A percentile compares a stretch with the other conserved stretches of the same genome.
These are phyloP conservation scores for Phasia obesa DNA, from an alignment of 2,888 invertebrate species.

Conservation along the genomic window DNA sequence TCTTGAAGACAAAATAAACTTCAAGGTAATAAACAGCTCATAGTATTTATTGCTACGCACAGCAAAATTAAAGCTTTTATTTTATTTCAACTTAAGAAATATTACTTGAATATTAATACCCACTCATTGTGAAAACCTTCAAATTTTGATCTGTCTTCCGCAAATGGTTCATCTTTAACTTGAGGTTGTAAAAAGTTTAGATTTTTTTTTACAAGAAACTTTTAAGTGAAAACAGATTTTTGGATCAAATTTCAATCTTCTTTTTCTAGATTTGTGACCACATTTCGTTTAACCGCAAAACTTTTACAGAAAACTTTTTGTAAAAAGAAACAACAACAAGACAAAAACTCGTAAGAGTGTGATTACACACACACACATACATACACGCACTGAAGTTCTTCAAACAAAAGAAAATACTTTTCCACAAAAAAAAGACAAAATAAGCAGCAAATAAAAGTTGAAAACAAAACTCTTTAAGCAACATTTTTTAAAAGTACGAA, in stretches of 20 bases:
- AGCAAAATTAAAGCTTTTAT: too few species aligned
- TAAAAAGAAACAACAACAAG: background rate
- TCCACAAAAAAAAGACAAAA: conserved; percentile 9
- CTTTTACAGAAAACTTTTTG: conserved; percentile 58
- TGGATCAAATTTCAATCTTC: conserved; percentile 57
- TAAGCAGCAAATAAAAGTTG: conserved; percentile 17
- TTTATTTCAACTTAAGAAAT: too few species aligned
- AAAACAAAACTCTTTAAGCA: conserved; percentile 43
- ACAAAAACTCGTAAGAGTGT: background rate
- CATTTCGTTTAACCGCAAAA: conserved; percentile 67
- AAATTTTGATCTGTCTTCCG: background rate
- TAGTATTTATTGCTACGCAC: too few species aligned
- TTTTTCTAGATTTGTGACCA: conserved; percentile 53
- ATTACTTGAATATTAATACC: background rate
- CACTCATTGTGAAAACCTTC: background rate
- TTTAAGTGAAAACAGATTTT: conserved; percentile 46
- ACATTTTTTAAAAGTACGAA: conserved; percentile 1
- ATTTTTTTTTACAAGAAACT: conserved; percentile 16
- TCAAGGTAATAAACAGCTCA: too few species aligned
- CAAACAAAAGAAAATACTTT: conserved; percentile 42
- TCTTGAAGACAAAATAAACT: too few species aligned
- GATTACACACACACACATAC: background rate
- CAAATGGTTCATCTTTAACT: conserved; percentile 33
- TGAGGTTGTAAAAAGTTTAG: conserved; percentile 13
- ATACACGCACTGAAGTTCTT: background rate